Conservation (phyloP, 1,140 invertebrate genomes). For the Conus ventricosus region DNA sequence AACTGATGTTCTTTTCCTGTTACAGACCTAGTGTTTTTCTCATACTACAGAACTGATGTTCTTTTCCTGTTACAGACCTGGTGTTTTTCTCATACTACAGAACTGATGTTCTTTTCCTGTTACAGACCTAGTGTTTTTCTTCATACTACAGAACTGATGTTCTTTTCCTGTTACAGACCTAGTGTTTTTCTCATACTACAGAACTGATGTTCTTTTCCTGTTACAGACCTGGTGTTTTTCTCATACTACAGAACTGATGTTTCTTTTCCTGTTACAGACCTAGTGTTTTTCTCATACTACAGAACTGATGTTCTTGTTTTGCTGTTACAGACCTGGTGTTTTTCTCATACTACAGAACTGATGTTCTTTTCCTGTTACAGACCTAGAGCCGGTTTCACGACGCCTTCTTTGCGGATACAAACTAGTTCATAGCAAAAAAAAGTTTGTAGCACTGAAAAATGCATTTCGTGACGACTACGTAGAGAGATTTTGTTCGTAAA, state of each 20-base stretch:
- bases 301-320: neutral
- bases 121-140: conserved; percentile 90
- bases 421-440: too few species aligned
- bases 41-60: neutral
- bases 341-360: neutral
- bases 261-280: neutral
- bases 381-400: conserved; percentile 81
- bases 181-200: conserved; percentile 78
- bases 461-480: too few species aligned
- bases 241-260: too few species aligned
- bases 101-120: conserved; percentile 50
- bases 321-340: neutral
- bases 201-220: conserved; percentile 30
- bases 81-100: conserved; percentile 78
- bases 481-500: too few species aligned
- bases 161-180: conserved; percentile 84
- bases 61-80: conserved; percentile 84
- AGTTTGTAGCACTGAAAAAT: too few species aligned
- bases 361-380: conserved; percentile 77
- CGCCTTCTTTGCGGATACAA: too few species aligned
- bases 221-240: conserved; percentile 92
- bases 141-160: neutral
- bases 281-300: too few species aligned
- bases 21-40: conserved; percentile 89
- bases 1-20: conserved; percentile 53